Conservation (phyloP, 2,888 invertebrate species). For the Coelinius sp. region DNA sequence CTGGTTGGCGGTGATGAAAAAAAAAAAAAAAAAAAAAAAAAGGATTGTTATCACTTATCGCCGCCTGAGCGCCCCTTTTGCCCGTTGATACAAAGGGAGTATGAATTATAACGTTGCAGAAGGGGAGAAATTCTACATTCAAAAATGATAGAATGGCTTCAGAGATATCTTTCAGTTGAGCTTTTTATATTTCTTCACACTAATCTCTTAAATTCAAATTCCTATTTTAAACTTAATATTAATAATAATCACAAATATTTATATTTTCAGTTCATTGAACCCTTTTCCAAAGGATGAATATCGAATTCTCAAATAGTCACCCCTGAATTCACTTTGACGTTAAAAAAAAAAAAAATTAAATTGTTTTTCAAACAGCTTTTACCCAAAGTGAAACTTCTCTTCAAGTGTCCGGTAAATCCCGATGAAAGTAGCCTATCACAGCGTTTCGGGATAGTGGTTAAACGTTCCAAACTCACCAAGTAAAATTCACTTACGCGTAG, state of each 20-base stretch:
- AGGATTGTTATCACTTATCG: conserved; percentile 37
- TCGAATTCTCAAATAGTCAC: too few relatives aligned
- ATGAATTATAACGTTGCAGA: conserved; percentile 33
- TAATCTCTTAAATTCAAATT: neutral
- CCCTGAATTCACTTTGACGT: neutral
- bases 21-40: neutral
- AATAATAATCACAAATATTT: neutral
- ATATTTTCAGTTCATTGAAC: neutral
- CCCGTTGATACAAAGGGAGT: neutral
- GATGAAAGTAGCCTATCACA: conserved; percentile 34
- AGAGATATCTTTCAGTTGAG: conserved; percentile 23
- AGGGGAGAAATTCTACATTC: conserved; percentile 33
- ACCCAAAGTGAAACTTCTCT: neutral
- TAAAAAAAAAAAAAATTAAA: neutral
- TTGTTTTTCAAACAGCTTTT: conserved; percentile 7
- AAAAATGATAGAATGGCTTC: conserved; percentile 35
- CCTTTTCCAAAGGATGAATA: neutral
- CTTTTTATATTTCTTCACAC: neutral
- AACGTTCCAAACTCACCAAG: conserved; percentile 21
- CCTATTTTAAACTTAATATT: too few relatives aligned
- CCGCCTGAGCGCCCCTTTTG: conserved; percentile 16
- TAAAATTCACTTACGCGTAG: conserved; percentile 42
- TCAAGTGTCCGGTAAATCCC: conserved; percentile 20
- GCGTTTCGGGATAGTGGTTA: conserved; percentile 23
- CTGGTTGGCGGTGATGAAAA: conserved; percentile 13